Conservation (phyloP, 2,113 vertebrate species). For the Lipotes vexillifer region DNA sequence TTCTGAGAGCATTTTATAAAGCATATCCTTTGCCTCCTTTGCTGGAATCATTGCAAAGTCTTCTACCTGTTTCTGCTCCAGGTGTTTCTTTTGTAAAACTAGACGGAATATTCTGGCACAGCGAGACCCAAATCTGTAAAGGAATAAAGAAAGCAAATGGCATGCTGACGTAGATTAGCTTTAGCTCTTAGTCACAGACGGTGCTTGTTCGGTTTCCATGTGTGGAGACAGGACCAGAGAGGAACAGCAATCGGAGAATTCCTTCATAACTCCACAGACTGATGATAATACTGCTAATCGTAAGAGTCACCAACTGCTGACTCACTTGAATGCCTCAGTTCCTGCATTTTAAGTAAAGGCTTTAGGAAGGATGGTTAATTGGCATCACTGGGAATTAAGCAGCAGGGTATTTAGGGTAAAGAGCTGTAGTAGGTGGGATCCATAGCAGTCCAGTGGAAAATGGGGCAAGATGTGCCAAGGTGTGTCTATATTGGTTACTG, state of each 20-base stretch:
- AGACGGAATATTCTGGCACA: constrained; percentile 92
- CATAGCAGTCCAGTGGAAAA: neutral
- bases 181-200: neutral
- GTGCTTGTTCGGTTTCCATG: neutral
- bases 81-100: constrained; percentile 89
- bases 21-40: constrained; percentile 98
- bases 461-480: neutral
- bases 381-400: neutral
- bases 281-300: neutral
- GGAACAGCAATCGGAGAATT: neutral
- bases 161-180: neutral
- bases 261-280: neutral
- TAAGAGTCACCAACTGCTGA: neutral
- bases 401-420: neutral
- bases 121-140: constrained; percentile 90
- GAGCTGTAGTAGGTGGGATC: neutral
- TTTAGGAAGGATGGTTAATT: neutral
- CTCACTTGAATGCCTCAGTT: neutral
- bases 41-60: constrained; percentile 98
- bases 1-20: constrained; percentile 93
- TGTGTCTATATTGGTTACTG: neutral
- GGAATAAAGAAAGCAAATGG: neutral
- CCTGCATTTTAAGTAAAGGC: neutral
- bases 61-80: constrained; percentile 98
- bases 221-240: neutral